Conservation (phyloP, 1,140 invertebrate genomes). For the Eumaeus atala region DNA sequence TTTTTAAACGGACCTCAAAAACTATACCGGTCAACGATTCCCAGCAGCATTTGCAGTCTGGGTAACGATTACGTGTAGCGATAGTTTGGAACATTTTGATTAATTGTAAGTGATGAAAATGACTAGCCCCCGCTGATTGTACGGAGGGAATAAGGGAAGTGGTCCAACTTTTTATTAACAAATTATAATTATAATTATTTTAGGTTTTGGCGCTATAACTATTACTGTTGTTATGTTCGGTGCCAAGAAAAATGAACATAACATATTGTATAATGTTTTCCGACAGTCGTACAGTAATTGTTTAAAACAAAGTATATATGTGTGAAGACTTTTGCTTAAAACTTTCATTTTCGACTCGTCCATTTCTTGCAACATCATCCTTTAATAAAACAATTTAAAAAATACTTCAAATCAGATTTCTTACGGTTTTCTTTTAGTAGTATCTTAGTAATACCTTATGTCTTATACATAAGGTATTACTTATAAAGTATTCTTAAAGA, state of each 20-base stretch:
- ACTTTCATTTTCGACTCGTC: not conserved
- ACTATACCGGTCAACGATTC: conserved; percentile 22
- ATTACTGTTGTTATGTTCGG: conserved; percentile 13
- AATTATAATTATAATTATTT: conserved; percentile 16
- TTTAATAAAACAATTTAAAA: no score
- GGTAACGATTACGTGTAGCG: conserved; percentile 11
- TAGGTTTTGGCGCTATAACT: conserved; percentile 15
- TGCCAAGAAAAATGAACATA: conserved; percentile 14
- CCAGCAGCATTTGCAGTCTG: conserved; percentile 22
- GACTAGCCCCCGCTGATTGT: conserved; percentile 28
- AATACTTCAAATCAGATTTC: no score
- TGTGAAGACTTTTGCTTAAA: not conserved
- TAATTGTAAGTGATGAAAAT: conserved; percentile 25
- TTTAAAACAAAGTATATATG: not conserved
- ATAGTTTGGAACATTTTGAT: conserved; percentile 30
- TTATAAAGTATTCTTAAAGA: not conserved
- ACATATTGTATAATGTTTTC: conserved; percentile 1
- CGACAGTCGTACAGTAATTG: not conserved
- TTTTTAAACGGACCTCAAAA: conserved; percentile 19
- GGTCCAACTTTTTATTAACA: no score
- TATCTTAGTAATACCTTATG: no score
- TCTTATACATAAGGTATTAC: no score
- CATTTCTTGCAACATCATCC: no score
- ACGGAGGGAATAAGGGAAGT: conserved; percentile 41
- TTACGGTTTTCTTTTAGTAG: no score